Conservation (phyloP, 2,888 invertebrate genomes). For the Caenorhabditis sp. region DNA sequence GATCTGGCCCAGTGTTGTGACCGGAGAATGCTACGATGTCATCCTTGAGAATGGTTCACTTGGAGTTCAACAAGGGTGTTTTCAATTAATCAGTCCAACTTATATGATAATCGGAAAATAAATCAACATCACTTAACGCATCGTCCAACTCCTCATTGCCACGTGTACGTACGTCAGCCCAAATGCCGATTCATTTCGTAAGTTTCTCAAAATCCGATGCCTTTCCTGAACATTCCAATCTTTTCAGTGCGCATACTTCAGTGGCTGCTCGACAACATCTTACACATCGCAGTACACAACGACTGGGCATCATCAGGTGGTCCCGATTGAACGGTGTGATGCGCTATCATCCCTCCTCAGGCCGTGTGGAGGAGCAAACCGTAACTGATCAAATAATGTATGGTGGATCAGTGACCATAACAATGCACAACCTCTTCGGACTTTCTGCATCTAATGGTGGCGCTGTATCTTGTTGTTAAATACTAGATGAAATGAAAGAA, state of each 20-base stretch:
- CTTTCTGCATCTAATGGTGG: conserved; percentile 64
- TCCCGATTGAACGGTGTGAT: conserved; percentile 28
- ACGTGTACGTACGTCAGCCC: conserved; percentile 12
- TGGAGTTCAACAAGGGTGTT: conserved; percentile 38
- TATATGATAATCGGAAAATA: conserved; percentile 41
- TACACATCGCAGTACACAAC: conserved; percentile 28
- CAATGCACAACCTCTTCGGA: conserved; percentile 64
- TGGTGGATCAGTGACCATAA: conserved; percentile 65
- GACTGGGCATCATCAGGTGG: conserved; percentile 54
- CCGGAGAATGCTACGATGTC: conserved; percentile 39
- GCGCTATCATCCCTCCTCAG: conserved; percentile 51
- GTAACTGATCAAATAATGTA: conserved; percentile 61
- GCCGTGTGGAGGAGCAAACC: conserved; percentile 31
- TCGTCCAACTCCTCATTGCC: conserved; percentile 30
- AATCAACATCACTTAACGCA: conserved; percentile 25
- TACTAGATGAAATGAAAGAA: conserved; percentile 62
- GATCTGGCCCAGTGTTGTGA: conserved; percentile 56
- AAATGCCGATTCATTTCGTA: conserved; percentile 34
- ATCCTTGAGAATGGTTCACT: conserved; percentile 7
- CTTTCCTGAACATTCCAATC: background rate
- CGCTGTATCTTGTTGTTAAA: conserved; percentile 60
- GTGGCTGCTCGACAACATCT: conserved; percentile 24
- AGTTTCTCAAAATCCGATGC: conserved; percentile 5
- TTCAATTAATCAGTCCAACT: conserved; percentile 52
- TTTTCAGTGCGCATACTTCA: conserved; percentile 50